These are phyloP conservation scores for Monochamus alternatus DNA, from an alignment of 2,888 invertebrate genomes.

Conservation along the genomic window DNA sequence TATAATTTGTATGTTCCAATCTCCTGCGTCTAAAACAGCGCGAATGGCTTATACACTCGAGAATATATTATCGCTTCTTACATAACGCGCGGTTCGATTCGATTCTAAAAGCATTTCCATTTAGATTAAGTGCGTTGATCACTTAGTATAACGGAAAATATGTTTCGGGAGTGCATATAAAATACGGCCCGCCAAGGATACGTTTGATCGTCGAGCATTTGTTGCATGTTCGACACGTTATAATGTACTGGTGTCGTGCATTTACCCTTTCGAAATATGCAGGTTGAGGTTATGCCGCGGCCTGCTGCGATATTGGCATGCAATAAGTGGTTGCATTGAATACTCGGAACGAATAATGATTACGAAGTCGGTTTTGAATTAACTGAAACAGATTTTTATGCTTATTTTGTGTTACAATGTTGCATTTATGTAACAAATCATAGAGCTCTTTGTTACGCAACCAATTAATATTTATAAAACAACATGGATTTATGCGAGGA, in stretches of 20 bases:
- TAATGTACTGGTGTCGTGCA: background rate
- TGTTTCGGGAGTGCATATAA: slow-evolving; percentile 7
- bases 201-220: background rate
- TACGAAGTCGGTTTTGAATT: too few relatives aligned
- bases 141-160: background rate
- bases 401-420: too few relatives aligned
- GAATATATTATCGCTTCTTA: slow-evolving; percentile 2
- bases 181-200: background rate
- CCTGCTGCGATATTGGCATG: background rate
- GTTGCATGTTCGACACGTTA: background rate
- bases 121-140: slow-evolving; percentile 9
- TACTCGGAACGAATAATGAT: background rate
- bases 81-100: slow-evolving; percentile 10
- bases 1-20: background rate
- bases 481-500: too few relatives aligned
- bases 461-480: too few relatives aligned
- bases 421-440: too few relatives aligned
- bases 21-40: background rate
- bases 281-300: background rate
- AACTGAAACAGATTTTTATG: too few relatives aligned
- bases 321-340: slow-evolving; percentile 11
- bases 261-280: slow-evolving; percentile 7
- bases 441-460: too few relatives aligned
- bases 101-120: slow-evolving; percentile 17
- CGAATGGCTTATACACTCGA: background rate